Conservation (phyloP, 1,140 invertebrate genomes). For the Whitmania pigra region DNA sequence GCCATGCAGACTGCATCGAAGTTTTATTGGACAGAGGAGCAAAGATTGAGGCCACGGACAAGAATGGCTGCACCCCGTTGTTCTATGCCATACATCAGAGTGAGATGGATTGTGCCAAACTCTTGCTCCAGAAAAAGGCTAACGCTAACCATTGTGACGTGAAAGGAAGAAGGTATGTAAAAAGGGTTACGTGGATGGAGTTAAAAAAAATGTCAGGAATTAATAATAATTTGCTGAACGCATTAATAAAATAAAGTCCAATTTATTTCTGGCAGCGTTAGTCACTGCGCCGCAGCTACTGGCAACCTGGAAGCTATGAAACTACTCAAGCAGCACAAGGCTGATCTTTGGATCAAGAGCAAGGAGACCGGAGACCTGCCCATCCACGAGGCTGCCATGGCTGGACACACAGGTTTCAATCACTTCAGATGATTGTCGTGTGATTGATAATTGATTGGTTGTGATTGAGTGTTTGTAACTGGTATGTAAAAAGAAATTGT, state of each 20-base stretch:
- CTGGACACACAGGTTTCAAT: constrained; percentile 3
- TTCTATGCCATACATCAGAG: constrained; percentile 92
- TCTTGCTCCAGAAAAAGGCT: constrained; percentile 71
- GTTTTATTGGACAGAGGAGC: constrained; percentile 53
- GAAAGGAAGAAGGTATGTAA: constrained; percentile 69
- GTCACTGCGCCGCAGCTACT: constrained; percentile 6
- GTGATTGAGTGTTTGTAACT: no score
- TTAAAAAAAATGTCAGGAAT: not conserved
- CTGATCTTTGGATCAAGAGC: constrained; percentile 8
- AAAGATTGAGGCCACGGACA: constrained; percentile 66
- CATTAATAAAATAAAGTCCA: not conserved
- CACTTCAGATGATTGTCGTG: no score
- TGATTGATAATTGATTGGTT: no score
- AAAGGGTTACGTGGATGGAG: not conserved
- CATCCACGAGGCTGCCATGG: constrained; percentile 20
- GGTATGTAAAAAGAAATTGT: no score
- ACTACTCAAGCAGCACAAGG: constrained; percentile 5
- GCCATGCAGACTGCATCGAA: constrained; percentile 82
- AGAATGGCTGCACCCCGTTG: constrained; percentile 68
- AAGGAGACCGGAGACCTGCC: constrained; percentile 15
- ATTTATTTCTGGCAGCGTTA: not conserved
- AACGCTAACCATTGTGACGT: constrained; percentile 80
- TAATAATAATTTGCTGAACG: not conserved
- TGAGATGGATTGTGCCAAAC: constrained; percentile 80
- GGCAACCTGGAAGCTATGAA: constrained; percentile 4